phyloP scores from a whole-genome alignment of 1,140 invertebrate genomes.

The Drosophila takahashii region DNA sequence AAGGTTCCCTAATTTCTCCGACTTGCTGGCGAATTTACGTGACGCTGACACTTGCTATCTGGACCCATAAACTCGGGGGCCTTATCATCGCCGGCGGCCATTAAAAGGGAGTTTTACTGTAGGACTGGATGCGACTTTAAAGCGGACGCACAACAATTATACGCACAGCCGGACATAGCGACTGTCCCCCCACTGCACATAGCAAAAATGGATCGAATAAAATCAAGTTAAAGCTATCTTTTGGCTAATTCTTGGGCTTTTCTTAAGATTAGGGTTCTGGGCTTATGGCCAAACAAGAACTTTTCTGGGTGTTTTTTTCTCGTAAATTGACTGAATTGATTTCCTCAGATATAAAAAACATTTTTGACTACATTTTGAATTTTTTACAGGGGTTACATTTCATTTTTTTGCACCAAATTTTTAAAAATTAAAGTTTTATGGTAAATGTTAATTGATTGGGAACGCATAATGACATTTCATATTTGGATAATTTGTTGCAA shows the following conservation, averaged over 20 bases:
- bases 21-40: conserved; percentile 62
- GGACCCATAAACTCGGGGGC: conserved; percentile 70
- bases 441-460: too few relatives aligned
- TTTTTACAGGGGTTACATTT: too few relatives aligned
- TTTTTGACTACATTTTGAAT: too few relatives aligned
- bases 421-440: too few relatives aligned
- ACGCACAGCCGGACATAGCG: conserved; percentile 69
- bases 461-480: too few relatives aligned
- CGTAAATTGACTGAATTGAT: too few relatives aligned
- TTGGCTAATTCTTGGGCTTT: background rate
- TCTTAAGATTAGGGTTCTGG: too few relatives aligned
- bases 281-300: too few relatives aligned
- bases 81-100: conserved; percentile 64
- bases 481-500: too few relatives aligned
- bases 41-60: conserved; percentile 78
- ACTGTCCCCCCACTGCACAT: conserved; percentile 23
- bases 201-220: background rate
- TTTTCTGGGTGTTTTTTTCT: background rate
- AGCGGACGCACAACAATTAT: conserved; percentile 62
- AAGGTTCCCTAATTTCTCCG: conserved; percentile 30
- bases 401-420: too few relatives aligned
- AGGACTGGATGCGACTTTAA: conserved; percentile 51
- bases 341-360: too few relatives aligned
- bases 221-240: background rate
- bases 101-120: conserved; percentile 77